Base-by-base conservation (phyloP, 2,113 vertebrate genomes). In the Mohoua ochrocephala region DNA sequence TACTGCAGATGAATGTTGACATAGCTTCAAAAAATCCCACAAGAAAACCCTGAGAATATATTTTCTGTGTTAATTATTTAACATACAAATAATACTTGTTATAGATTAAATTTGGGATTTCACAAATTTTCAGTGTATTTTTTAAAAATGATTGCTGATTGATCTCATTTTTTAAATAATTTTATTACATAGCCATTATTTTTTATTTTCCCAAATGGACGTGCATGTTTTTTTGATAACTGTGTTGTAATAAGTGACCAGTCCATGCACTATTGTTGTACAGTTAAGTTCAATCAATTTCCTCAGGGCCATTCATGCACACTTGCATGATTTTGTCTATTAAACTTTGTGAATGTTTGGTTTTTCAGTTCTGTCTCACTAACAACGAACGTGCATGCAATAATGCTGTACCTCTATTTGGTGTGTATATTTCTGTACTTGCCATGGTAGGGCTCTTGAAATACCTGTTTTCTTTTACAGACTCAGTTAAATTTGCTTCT, bases 401-500 rank as follows among this genome's bases (percentile, higher is more conserved):
- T 44, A 63, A 39, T 86, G 53, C 49, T 54, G 1, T 57, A 18
- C 45, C 69, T 27, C 31, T 59, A 0, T 81, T 49, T 56, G 65
- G n/a, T 88, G 18, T 73, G 13, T 44, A 1, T 82, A 12, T 74
- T 95, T 93, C 87, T 80, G 35, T 37, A 41, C 41, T 16, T 28
- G 15, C 67, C 11, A 16, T 27, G 35, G 28, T 61, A 60, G 90
- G 59, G 31, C 39, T 91, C 23, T 70, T 95, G 59, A 97, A 91
- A 87, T 91, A 56, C 1, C 64, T 53, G 12, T 70, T 95, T 93
- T 97, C 49, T 95, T 97, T 92, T 87, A 73, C 98, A 99, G 99
- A 99, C 98, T 70, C 99, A 99, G 97, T 97, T 99, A 97, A 99
- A 99, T 95, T 98, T 99, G 69, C 98, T 99, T 28, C 98, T 99